Evolutionary conservation across 2,888 invertebrate species (phyloP), one percentile per base, ranked within the genome.

Genomic region (Athalia rosae): DNA sequence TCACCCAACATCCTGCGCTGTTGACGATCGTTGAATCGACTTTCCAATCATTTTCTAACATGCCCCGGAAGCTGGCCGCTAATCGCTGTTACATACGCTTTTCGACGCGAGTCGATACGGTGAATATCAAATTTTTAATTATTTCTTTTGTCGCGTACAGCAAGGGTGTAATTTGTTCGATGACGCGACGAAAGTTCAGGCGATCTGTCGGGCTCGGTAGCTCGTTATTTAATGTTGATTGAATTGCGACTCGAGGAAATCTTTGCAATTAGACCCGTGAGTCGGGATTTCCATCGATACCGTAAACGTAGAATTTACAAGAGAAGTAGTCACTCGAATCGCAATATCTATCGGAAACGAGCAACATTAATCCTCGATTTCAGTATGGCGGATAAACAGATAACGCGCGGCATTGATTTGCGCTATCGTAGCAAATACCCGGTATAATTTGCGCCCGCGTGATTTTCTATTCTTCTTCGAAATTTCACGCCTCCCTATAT

Each of bases 371-470:
- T 76, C 63, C 53, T 41, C 48, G 76, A 50, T 66, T 15, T 53
- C 28, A 28, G 28, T 45, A 66, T 45, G 58, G 9, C 64, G 64
- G 76, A 76, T 58, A 66, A 76, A 47, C 3, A 58, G 76, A 76
- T 76, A 64, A 76, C 64, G n/a, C n/a, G n/a, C n/a, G 43, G 66
- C 76, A 76, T 76, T 58, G 76, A 76, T 76, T 64, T 56, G 64
- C 76, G 11, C 45, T 56, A 66, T 76, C 66, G 56, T 13, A 45
- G 56, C 45, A 41, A 53, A 47, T 56, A 66, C 66, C 64, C 43
- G 67, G 41, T 50, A 9, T n/a, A 67, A 41, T 48, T 67, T n/a
- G 53, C 41, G 41, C 48, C 48, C 53, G 41, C 53, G 13, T 4
- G 53, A 41, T 50, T 53, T 67, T 15, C 48, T 62, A 43, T 47